Base-by-base conservation (phyloP, 2,888 invertebrate genomes). In the Rhimphoctona megacephalus region DNA sequence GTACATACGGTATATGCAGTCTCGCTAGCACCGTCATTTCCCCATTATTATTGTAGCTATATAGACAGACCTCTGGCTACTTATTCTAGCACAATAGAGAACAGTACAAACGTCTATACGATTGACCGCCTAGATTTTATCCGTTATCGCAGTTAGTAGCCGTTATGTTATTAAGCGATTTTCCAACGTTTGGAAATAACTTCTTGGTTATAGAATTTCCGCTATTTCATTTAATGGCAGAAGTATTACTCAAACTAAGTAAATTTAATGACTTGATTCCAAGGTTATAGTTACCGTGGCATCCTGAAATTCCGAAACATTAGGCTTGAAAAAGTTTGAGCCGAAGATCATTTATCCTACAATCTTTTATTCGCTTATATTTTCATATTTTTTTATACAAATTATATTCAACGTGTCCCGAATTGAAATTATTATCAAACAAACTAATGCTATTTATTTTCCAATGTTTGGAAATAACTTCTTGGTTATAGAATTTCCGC, bases 41-140 rank as follows among this genome's bases (percentile, higher is more conserved):
- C 33, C 64, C 66, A 66, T 72, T 80, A 83, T 80, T 72, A 64
- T 64, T 76, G 66, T 43, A 54, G 19, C 67, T 39, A 17, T 76
- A 76, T 25, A 39, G 61, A 64, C 61, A 57, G 19, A 64, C 25
- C 66, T 73, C 22, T 39, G 33, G 61, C 52, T 9, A 43, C n/a
- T 36, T 30, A 70, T 30, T 8, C 22, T 36, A 1, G 54, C 54
- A 54, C 54, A 73, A 73, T 52, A 66, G 70, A 22, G 46, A 2
- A 5, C 43, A 8, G 52, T 64, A 61, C 57, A 33, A 39, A 76
- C 25, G 36, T 33, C 69, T 11, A 36, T 39, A 54, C 14, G 54
- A 64, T 30, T 73, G 52, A 43, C 25, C 22, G 30, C 76, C 61
- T 52, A 39, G 70, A 66, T 70, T 86, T 43, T 25, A 22, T 52